Base-by-base conservation (phyloP, 2,797 vertebrate species). In the Setipinna tenuifilis region DNA sequence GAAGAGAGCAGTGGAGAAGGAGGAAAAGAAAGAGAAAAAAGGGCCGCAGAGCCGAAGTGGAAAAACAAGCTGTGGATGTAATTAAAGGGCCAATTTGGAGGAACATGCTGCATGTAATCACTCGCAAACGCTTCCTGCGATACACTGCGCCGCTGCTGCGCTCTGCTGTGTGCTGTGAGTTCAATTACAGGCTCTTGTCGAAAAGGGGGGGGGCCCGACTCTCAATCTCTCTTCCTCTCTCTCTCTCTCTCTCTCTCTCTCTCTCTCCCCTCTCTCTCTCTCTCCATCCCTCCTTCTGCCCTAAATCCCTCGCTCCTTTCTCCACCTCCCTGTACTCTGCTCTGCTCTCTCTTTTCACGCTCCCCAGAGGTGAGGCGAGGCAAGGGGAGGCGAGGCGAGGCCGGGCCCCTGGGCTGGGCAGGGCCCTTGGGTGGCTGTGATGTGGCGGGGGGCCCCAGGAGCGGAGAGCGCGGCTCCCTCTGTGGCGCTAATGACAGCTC, bases 11-110 rank as follows among this genome's bases (percentile, higher is more conserved):
- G 46, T 3, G 10, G 46, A 48, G 46, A 48, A 48, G 46, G 46
- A 48, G 25, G 12, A 78, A 31, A 28, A 11, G 25, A 78, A 82
- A 85, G 87, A 82, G 78, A 83, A 83, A 86, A 83, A 85, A 71
- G 62, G n/a, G 59, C 46, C 84, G 71, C 82, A 50, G 75, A 75
- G 61, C 59, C 83, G 41, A 85, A 88, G 87, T 62, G 75, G 80
- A 85, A 86, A 88, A 86, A 88, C 82, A 84, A 86, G 89, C 85
- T 83, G 84, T 84, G 50, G 87, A 82, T 81, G 83, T 90, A 90
- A 92, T 92, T 90, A 91, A 87, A 92, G 90, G 89, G 61, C 87
- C 87, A 88, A 90, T 88, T 89, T 88, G 58, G 57, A 46, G 85
- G 86, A 88, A 90, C 84, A 88, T 89, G 88, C 88, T 89, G 88